Base-by-base conservation (phyloP, 1,140 invertebrate genomes). In the Aphelenchoides besseyi region DNA sequence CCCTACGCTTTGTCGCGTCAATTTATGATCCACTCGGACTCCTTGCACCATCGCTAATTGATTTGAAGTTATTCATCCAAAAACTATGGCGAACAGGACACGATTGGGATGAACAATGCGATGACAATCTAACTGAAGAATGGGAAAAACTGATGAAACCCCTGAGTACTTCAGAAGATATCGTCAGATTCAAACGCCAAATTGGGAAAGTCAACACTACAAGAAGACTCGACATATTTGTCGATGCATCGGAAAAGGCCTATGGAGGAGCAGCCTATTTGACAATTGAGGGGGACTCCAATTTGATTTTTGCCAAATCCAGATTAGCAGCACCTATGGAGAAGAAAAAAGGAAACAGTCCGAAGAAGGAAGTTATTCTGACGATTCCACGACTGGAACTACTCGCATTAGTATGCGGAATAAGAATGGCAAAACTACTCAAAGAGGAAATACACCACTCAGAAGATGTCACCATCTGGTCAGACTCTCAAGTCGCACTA, bases 1-100 rank as follows among this genome's bases (percentile, higher is more conserved):
- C 23, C 8, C 9, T 59, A 41, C 16, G 9, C 18, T 26, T 9
- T 41, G 9, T 59, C 57, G 57, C 9, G 23, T 9, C 9, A 18
- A 9, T 59, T 41, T 59, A 59, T 41, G 57, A 59, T 26, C 57
- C 57, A 9, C 57, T 59, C 23, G 57, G 57, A 59, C 30, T 59
- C 9, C 30, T 59, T 8, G 8, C 18, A 9, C 57, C 57, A 59
- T 8, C 57, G 9, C 8, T 59, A 16, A 8, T 59, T 8, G 8
- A 9, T 8, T 41, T 59, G 8, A 59, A 59, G 18, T 18, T 9
- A 9, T 9, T 59, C 57, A 9, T 59, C 18, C 57, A 59, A 59
- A 41, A 59, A 9, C 8, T 59, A 9, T 59, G 57, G 18, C 8
- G 18, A 9, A 8, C 9, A 59, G 30, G 57, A 9, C 8, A 9